Evolutionary conservation across 2,797 vertebrate species (phyloP).

Genomic region (Lepilemur ruficaudatus): DNA sequence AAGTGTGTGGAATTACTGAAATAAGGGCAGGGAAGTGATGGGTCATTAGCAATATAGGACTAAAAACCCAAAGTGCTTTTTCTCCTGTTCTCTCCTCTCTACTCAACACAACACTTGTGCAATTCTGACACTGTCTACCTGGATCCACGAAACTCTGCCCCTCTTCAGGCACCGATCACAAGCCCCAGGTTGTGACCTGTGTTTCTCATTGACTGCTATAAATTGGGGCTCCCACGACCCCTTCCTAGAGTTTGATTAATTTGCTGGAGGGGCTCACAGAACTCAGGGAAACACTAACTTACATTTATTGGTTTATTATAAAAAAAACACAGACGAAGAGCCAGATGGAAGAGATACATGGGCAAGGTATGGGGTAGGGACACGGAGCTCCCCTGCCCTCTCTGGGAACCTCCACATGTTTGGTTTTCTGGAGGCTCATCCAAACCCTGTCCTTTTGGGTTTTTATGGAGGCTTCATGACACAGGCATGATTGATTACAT

Average conservation of each 20-base stretch:
- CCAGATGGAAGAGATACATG: not conserved
- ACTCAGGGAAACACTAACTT: not conserved
- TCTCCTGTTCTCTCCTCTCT: not conserved
- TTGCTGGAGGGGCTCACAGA: not conserved
- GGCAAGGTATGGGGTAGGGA: too few species aligned
- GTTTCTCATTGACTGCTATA: not conserved
- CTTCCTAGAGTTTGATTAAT: not conserved
- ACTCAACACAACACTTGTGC: not conserved
- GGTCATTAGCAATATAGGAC: not conserved
- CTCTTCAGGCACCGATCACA: not conserved
- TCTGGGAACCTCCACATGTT: not conserved
- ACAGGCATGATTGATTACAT: not conserved
- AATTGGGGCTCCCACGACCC: not conserved
- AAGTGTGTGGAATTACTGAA: not conserved
- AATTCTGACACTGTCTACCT: not conserved
- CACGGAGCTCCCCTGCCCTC: not conserved
- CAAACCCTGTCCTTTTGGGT: not conserved
- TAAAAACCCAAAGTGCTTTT: not conserved
- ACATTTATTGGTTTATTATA: not conserved
- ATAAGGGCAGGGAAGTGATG: not conserved
- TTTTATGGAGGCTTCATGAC: not conserved
- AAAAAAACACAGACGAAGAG: not conserved
- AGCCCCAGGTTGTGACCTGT: too few species aligned
- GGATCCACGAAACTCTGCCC: too few species aligned
- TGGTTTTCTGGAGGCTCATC: not conserved